phyloP scores from a whole-genome alignment of 2,888 invertebrate species.

The Copidosoma aretas region DNA sequence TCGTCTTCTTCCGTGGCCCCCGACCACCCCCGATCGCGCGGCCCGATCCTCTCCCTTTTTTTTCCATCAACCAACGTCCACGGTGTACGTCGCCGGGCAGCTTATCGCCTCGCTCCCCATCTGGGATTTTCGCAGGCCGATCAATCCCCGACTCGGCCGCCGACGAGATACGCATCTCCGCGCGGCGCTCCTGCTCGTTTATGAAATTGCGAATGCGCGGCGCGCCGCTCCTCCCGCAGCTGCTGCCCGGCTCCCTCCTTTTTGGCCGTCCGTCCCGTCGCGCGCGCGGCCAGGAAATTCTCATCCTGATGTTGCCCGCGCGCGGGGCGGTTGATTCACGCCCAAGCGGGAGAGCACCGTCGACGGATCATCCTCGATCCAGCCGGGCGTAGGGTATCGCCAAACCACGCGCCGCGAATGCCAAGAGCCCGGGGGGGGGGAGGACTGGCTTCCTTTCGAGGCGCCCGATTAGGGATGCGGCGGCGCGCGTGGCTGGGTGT shows the following conservation, averaged over 20 bases:
- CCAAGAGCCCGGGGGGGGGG: constrained; percentile 9
- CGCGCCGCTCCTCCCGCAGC: constrained; percentile 7
- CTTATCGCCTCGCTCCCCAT: constrained; percentile 13
- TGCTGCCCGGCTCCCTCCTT: background rate
- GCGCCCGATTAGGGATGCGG: constrained; percentile 34
- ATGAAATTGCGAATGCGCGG: constrained; percentile 22
- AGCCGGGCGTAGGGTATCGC: constrained; percentile 35
- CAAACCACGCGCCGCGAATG: constrained; percentile 30
- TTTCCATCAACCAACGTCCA: too few relatives aligned
- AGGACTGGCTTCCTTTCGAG: constrained; percentile 8
- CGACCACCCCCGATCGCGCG: constrained; percentile 16
- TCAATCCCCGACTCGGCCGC: constrained; percentile 42
- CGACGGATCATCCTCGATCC: constrained; percentile 36
- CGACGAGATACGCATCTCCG: constrained; percentile 37
- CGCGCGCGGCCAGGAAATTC: constrained; percentile 26
- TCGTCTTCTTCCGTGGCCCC: constrained; percentile 3
- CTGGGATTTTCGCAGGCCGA: constrained; percentile 44
- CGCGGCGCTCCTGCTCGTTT: background rate
- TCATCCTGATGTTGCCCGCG: constrained; percentile 24
- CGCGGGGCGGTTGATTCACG: constrained; percentile 24
- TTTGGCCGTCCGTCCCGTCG: background rate
- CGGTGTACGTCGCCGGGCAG: constrained; percentile 10
- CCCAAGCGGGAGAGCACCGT: constrained; percentile 11
- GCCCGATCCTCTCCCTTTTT: too few relatives aligned
- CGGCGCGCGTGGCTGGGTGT: constrained; percentile 20